phyloP scores from a whole-genome alignment of 2,888 invertebrate species.

The Acanthopleura granulata region DNA sequence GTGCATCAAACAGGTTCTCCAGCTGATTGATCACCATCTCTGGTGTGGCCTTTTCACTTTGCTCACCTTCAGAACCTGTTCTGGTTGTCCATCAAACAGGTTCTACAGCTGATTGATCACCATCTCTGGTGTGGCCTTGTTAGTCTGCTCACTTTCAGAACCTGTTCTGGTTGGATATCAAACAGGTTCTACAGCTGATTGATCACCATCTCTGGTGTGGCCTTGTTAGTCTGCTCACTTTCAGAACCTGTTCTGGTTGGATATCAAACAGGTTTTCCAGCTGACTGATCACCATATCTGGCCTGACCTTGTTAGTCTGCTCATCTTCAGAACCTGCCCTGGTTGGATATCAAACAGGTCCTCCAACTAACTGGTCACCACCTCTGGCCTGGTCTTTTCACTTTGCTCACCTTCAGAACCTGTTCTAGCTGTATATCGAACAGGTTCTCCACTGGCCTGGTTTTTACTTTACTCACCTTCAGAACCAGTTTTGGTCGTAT shows the following conservation, averaged over 20 bases:
- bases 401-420: slow-evolving; percentile 78
- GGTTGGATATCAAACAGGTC: slow-evolving; percentile 85
- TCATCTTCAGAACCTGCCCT: slow-evolving; percentile 80
- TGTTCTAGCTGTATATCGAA: slow-evolving; percentile 84
- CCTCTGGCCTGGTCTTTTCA: slow-evolving; percentile 69
- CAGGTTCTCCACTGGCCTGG: slow-evolving; percentile 75
- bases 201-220: slow-evolving; percentile 86
- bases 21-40: slow-evolving; percentile 81
- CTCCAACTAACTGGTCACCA: slow-evolving; percentile 76
- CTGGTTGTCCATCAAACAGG: slow-evolving; percentile 84
- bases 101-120: slow-evolving; percentile 84
- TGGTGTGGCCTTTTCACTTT: no score
- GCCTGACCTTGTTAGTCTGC: no score
- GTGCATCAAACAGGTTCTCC: slow-evolving; percentile 84
- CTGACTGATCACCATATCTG: slow-evolving; percentile 72
- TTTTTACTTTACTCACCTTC: slow-evolving; percentile 74
- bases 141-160: slow-evolving; percentile 77
- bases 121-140: slow-evolving; percentile 82
- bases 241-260: slow-evolving; percentile 79
- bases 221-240: slow-evolving; percentile 74
- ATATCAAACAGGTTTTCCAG: slow-evolving; percentile 86
- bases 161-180: slow-evolving; percentile 80
- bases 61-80: slow-evolving; percentile 80
- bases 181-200: slow-evolving; percentile 86
- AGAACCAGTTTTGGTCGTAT: slow-evolving; percentile 81